Percentiles rank a stretch among this genome's conserved stretches.
Evolutionary conservation across 2,797 vertebrate species (phyloP).

Genomic region (Orestias chungarensis): DNA sequence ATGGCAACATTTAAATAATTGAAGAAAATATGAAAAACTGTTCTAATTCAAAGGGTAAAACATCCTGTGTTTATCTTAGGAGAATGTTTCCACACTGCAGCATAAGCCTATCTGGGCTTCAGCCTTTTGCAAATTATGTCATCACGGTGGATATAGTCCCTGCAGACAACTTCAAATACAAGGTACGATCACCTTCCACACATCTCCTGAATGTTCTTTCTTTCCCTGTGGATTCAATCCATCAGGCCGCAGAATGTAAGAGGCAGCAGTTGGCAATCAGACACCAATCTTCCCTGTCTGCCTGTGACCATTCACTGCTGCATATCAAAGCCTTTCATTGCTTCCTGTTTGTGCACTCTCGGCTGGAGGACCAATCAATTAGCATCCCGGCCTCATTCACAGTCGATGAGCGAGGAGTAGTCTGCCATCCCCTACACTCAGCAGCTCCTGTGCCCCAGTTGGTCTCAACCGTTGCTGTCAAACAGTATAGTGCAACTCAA

Average conservation of each 20-base stretch:
- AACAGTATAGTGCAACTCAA: conserved; percentile 18
- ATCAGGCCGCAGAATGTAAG: conserved; percentile 24
- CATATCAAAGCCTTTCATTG: conserved; percentile 79
- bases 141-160: conserved; percentile 86
- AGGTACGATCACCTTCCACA: conserved; percentile 70
- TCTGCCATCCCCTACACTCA: conserved; percentile 48
- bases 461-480: conserved; percentile 42
- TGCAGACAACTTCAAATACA: conserved; percentile 85
- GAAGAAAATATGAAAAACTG: background rate
- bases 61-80: conserved; percentile 62
- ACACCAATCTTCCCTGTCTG: conserved; percentile 47
- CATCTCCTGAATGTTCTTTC: background rate
- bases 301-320: conserved; percentile 40
- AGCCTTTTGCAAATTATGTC: conserved; percentile 83
- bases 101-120: conserved; percentile 81
- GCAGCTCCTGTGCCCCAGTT: conserved; percentile 58
- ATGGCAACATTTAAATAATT: background rate
- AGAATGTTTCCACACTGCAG: conserved; percentile 90
- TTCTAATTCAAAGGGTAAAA: background rate
- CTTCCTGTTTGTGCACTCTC: conserved; percentile 79
- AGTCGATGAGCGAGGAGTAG: conserved; percentile 58
- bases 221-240: background rate
- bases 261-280: conserved; percentile 52
- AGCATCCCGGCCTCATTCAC: conserved; percentile 67
- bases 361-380: conserved; percentile 75